Base-by-base conservation (phyloP, 1,140 invertebrate genomes). In the Drosophila elegans region DNA sequence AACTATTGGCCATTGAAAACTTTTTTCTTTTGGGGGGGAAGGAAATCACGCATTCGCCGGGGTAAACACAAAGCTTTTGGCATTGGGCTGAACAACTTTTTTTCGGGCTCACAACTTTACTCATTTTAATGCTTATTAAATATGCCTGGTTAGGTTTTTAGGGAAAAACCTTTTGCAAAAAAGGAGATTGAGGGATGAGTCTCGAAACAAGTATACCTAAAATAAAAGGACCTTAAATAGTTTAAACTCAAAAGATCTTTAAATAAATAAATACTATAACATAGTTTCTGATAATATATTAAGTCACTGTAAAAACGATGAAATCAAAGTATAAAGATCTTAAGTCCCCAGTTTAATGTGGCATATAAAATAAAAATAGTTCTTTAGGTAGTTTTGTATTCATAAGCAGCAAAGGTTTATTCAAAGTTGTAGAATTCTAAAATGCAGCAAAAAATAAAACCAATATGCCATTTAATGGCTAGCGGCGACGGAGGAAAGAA, bases 71-170 rank as follows among this genome's bases (percentile, higher is more conserved):
- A 61, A 76, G 12, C 29, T 12, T 75, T 55, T 34, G 56, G 55
- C 68, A 85, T 69, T 85, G 60, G 52, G 84, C 21, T 10, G 29
- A 6, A 27, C 36, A 66, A 42, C 61, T 76, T 64, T 74, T 74
- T 62, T 60, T 45, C 5, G 9, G 63, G 49, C 34, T 5, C n/a
- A 25, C 27, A 77, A 88, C 84, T 88, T 88, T 80, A 46, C 63
- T 78, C 84, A 88, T 88, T 88, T 84, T 74, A 80, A 89, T 78
- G 84, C 73, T 89, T 88, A 88, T 88, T 88, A 89, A 88, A 89
- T 84, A 71, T 80, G 67, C 52, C 57, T 39, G 60, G 41, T 48
- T 62, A 38, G 64, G 16, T 56, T 51, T 53, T 42, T 42, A 3
- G 21, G 7, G 3, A 44, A 55, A 46, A n/a, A 34, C 25, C 10